Evolutionary conservation across 2,113 vertebrate genomes (phyloP), one percentile per base, ranked within the genome.

Genomic region (Apodemus speciosus): DNA sequence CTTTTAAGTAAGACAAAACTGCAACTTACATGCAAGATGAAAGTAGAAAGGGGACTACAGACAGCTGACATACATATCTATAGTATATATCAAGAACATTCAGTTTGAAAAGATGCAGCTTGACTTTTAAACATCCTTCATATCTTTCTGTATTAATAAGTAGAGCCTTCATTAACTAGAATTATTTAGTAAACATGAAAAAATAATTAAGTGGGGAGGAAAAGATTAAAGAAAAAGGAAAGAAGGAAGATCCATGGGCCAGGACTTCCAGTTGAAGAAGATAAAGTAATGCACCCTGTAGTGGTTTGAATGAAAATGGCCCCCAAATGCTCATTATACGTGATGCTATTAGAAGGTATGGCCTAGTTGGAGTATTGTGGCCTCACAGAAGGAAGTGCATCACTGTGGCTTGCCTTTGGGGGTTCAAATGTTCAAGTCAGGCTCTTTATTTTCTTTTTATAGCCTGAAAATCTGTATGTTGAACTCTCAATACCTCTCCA

Each of bases 1-100:
- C 25, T 90, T 89, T 95, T 76, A 90, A 4, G 38, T 40, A 88
- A 85, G 83, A 80, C 35, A 49, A 79, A 90, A 18, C 14, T 89
- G 35, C 32, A 84, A 56, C 30, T 62, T 73, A 53, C 4, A 73
- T 4, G 6, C 58, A 95, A 62, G 35, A 10, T 18, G 15, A 72
- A 81, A 46, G 27, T 21, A 20, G 10, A 64, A 40, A 35, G 32
- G 66, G 68, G 10, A 73, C 73, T 83, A 16, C 79, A 23, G 69
- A 73, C 10, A 49, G 16, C 25, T 92, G 27, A 13, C 18, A 56
- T 40, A 80, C 40, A 72, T 21, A 62, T 13, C 58, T 49, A 64
- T 1, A 9, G 21, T 58, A 23, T 46, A 20, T 25, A 76, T 90
- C 18, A 69, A 85, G 20, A 73, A 5, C 49, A 35, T 94, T 62